Percentiles rank a stretch among this genome's conserved stretches.
These are phyloP conservation scores for Sarcophaga carnaria DNA, from an alignment of 2,888 invertebrate genomes.

Conservation along the genomic window DNA sequence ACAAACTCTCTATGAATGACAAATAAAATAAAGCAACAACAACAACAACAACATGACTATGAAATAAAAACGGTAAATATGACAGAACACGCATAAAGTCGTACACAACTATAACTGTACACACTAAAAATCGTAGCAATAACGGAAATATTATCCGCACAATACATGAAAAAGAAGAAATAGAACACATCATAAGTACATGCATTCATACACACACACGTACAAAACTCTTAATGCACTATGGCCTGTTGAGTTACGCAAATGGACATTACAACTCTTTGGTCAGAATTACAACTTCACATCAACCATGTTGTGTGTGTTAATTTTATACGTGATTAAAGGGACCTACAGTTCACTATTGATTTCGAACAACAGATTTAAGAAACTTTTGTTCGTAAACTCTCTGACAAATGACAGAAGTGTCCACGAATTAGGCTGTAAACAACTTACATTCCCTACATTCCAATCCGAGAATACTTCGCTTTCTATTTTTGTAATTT, in stretches of 20 bases:
- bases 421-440: too few relatives aligned
- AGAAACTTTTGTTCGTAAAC: too few relatives aligned
- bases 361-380: too few relatives aligned
- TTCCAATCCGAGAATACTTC: too few relatives aligned
- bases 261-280: too few relatives aligned
- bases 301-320: too few relatives aligned
- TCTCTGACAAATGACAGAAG: too few relatives aligned
- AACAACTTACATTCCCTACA: too few relatives aligned
- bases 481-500: too few relatives aligned
- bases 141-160: constrained; percentile 50
- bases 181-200: constrained; percentile 3
- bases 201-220: constrained; percentile 12
- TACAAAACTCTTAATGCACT: constrained; percentile 1
- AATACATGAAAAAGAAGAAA: constrained; percentile 29
- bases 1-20: not conserved
- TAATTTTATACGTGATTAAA: too few relatives aligned
- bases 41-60: constrained; percentile 34
- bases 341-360: too few relatives aligned
- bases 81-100: constrained; percentile 56
- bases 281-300: too few relatives aligned
- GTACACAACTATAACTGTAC: constrained; percentile 15
- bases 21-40: not conserved
- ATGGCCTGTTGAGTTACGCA: not conserved
- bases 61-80: constrained; percentile 55
- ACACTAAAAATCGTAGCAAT: constrained; percentile 35